Evolutionary conservation across 2,888 invertebrate genomes (phyloP).

Genomic region (Autographa gamma): DNA sequence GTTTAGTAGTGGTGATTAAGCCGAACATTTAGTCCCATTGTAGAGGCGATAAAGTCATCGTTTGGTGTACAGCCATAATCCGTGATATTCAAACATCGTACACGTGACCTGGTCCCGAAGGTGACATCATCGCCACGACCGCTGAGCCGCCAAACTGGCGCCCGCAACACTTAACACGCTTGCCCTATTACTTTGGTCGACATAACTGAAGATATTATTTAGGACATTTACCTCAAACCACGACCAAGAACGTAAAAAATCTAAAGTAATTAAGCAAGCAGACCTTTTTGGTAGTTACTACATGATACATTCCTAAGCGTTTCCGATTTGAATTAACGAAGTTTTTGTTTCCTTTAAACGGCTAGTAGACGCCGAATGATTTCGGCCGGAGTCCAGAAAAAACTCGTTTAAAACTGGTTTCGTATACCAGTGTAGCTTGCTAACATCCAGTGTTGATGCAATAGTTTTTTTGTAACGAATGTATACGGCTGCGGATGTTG

Average conservation of each 20-base stretch:
- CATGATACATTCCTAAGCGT: slow-evolving; percentile 23
- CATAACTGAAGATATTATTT: slow-evolving; percentile 23
- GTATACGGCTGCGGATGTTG: slow-evolving; percentile 61
- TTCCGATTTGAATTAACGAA: slow-evolving; percentile 36
- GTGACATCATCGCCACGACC: slow-evolving; percentile 67
- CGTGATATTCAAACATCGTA: slow-evolving; percentile 56
- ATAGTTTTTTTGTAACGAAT: slow-evolving; percentile 58
- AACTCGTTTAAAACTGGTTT: slow-evolving; percentile 61
- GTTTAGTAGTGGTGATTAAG: slow-evolving; percentile 41
- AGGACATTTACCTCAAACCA: slow-evolving; percentile 6
- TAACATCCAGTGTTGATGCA: slow-evolving; percentile 64
- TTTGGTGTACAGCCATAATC: slow-evolving; percentile 52
- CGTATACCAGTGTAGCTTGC: slow-evolving; percentile 58
- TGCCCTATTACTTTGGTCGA: slow-evolving; percentile 43
- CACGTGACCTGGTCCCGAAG: slow-evolving; percentile 60
- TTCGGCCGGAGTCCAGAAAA: slow-evolving; percentile 43
- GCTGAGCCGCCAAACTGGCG: slow-evolving; percentile 63
- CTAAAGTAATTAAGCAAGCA: not conserved
- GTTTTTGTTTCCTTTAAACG: slow-evolving; percentile 39
- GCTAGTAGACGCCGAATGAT: slow-evolving; percentile 33
- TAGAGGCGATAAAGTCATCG: slow-evolving; percentile 51
- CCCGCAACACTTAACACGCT: slow-evolving; percentile 60
- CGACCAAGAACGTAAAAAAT: not conserved
- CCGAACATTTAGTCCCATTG: slow-evolving; percentile 36
- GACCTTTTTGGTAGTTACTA: not conserved